Percentiles rank a stretch among this genome's conserved stretches.
Evolutionary conservation across 2,797 vertebrate species (phyloP).

Genomic region (Aulostomus chinensis): DNA sequence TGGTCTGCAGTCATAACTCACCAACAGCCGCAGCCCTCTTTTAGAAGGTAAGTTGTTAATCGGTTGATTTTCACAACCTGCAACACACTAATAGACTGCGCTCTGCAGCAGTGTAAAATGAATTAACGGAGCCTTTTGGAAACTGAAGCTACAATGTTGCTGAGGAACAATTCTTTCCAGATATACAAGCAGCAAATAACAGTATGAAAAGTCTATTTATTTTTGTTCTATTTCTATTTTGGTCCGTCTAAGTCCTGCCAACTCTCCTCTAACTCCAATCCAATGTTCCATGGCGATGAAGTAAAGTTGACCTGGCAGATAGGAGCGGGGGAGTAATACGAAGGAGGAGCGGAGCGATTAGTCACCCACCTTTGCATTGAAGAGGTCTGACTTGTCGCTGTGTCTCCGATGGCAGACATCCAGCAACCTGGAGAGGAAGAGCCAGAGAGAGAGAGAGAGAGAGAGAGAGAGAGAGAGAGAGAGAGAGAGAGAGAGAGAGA

Average conservation of each 20-base stretch:
- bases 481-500: background rate
- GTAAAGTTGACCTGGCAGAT: conserved; percentile 14
- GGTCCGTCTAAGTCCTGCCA: conserved; percentile 5
- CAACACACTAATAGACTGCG: too few relatives aligned
- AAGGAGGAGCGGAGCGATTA: conserved; percentile 19
- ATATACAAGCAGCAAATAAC: background rate
- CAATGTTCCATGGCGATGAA: conserved; percentile 3
- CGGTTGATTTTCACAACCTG: too few relatives aligned
- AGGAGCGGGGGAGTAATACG: conserved; percentile 15
- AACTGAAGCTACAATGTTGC: too few relatives aligned
- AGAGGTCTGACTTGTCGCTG: conserved; percentile 83
- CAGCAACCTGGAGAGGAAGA: conserved; percentile 78
- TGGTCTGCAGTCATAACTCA: too few relatives aligned
- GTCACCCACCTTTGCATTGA: conserved; percentile 83
- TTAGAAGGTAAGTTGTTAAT: too few relatives aligned
- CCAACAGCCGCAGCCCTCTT: too few relatives aligned
- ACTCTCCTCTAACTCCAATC: conserved; percentile 5
- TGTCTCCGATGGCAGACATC: conserved; percentile 85
- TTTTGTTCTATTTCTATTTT: conserved; percentile 11
- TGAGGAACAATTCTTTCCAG: background rate
- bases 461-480: too few relatives aligned
- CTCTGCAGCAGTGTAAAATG: too few relatives aligned
- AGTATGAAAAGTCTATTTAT: too few relatives aligned
- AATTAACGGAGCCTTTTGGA: too few relatives aligned
- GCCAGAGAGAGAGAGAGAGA: conserved; percentile 1